phyloP scores from a whole-genome alignment of 1,140 invertebrate genomes.

The Galleria mellonella region DNA sequence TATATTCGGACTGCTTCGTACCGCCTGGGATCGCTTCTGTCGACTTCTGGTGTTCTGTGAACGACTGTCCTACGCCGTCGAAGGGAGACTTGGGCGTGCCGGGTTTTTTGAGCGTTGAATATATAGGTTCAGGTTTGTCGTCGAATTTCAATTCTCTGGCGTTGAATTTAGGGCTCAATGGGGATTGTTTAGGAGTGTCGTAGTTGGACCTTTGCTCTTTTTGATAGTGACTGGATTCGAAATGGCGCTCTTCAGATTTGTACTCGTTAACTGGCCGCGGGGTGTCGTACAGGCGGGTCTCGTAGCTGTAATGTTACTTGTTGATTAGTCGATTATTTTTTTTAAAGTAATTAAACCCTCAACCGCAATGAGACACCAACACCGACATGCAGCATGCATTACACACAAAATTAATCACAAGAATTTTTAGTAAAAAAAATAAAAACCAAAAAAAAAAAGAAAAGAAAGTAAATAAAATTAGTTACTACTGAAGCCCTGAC shows the following conservation, averaged over 20 bases:
- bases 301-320: constrained; percentile 61
- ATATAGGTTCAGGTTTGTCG: constrained; percentile 53
- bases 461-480: no score
- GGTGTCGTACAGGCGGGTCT: constrained; percentile 69
- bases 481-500: no score
- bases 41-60: constrained; percentile 55
- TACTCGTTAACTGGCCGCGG: constrained; percentile 52
- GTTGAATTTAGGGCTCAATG: constrained; percentile 69
- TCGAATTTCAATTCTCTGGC: constrained; percentile 68
- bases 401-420: neutral
- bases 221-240: constrained; percentile 28
- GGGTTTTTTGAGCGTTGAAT: constrained; percentile 51
- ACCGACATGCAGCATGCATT: constrained; percentile 38
- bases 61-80: constrained; percentile 56
- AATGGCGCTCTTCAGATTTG: constrained; percentile 45
- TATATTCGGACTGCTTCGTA: constrained; percentile 51
- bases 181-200: constrained; percentile 47
- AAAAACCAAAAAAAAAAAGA: no score
- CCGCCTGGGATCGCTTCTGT: constrained; percentile 59
- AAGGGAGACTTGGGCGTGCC: constrained; percentile 27
- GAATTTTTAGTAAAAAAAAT: no score
- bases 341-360: constrained; percentile 10
- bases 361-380: constrained; percentile 19
- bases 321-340: constrained; percentile 19
- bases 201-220: constrained; percentile 52